These are phyloP conservation scores for Coilia nasus DNA, from an alignment of 2,797 vertebrate genomes.

Conservation along the genomic window DNA sequence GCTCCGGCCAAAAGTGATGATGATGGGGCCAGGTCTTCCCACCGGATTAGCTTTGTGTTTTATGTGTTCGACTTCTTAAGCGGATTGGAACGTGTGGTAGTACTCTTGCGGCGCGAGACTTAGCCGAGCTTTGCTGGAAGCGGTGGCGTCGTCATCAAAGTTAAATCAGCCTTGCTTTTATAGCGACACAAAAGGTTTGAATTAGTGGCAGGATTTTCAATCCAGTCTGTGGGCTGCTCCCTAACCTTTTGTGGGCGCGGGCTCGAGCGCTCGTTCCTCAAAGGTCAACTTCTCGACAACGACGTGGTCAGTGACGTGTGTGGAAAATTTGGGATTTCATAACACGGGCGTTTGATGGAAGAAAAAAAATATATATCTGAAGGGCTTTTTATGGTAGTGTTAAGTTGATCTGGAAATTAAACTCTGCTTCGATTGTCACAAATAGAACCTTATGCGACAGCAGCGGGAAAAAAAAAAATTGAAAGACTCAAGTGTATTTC, in stretches of 20 bases:
- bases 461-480: background rate
- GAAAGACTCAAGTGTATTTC: background rate
- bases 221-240: constrained; percentile 71
- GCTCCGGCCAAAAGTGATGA: background rate
- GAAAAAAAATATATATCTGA: background rate
- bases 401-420: constrained; percentile 20
- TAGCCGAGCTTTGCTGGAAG: constrained; percentile 30
- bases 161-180: constrained; percentile 76
- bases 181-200: constrained; percentile 78
- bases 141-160: constrained; percentile 63
- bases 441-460: background rate
- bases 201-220: constrained; percentile 77
- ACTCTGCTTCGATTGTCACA: background rate
- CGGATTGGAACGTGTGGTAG: constrained; percentile 20
- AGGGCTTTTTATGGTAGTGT: constrained; percentile 2
- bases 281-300: constrained; percentile 22
- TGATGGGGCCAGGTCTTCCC: background rate
- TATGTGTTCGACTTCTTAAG: background rate
- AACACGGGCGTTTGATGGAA: background rate
- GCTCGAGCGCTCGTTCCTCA: constrained; percentile 70
- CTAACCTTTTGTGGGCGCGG: constrained; percentile 71
- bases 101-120: constrained; percentile 2
- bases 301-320: constrained; percentile 20
- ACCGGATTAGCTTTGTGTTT: background rate
- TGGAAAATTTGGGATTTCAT: constrained; percentile 16